A percentile compares a stretch with the other conserved stretches of the same genome.
Conservation (phyloP, 2,113 vertebrate genomes). For the Tetraodon nigroviridis region DNA sequence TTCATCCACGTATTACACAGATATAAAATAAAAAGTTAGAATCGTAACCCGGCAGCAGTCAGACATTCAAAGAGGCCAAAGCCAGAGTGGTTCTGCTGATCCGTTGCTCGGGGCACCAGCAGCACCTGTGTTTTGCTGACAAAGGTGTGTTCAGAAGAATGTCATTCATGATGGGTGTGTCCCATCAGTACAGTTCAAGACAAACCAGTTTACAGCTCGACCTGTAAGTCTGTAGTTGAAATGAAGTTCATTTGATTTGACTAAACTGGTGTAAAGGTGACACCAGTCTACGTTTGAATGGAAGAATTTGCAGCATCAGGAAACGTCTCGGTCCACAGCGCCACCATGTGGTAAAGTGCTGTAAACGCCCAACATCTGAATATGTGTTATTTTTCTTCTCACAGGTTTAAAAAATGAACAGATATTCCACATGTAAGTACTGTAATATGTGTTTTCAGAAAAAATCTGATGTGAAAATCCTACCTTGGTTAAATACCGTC, state of each 20-base stretch:
- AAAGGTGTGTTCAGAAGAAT: slow-evolving; percentile 62
- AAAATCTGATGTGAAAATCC: too few species aligned
- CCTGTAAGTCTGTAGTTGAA: slow-evolving; percentile 28
- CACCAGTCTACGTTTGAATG: background rate
- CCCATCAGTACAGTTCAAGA: slow-evolving; percentile 55
- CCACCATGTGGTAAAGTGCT: slow-evolving; percentile 36
- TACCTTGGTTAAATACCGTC: too few species aligned
- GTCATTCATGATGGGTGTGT: slow-evolving; percentile 60
- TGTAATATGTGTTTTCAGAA: background rate
- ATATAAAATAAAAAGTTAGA: background rate
- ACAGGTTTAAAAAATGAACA: slow-evolving; percentile 51
- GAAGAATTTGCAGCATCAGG: too few species aligned
- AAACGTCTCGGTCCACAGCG: slow-evolving; percentile 1
- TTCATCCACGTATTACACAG: too few species aligned
- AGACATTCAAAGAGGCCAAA: background rate
- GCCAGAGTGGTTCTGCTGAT: background rate
- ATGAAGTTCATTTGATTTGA: background rate
- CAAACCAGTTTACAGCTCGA: slow-evolving; percentile 62
- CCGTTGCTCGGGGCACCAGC: background rate
- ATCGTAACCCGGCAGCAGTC: background rate
- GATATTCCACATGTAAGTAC: slow-evolving; percentile 38
- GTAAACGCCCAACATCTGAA: background rate
- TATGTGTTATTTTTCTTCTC: slow-evolving; percentile 4
- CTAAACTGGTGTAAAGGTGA: background rate
- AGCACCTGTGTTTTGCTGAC: slow-evolving; percentile 44